Evolutionary conservation across 2,888 invertebrate genomes (phyloP).

Genomic region (Dioctria linearis): DNA sequence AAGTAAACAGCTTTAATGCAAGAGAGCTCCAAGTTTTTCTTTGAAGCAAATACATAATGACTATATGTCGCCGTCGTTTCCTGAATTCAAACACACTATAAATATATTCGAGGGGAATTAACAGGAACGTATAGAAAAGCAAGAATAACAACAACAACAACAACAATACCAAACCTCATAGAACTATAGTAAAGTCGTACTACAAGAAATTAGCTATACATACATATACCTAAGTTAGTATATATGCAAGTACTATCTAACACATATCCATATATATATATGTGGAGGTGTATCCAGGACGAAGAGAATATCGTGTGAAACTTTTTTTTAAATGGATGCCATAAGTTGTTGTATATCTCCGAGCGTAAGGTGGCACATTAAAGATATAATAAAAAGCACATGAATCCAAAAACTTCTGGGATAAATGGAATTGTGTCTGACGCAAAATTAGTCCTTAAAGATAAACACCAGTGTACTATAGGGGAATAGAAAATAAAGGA

Average conservation of each 20-base stretch:
- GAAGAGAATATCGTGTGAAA: slow-evolving; percentile 34
- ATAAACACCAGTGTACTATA: slow-evolving; percentile 21
- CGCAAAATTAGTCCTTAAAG: slow-evolving; percentile 37
- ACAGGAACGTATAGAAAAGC: slow-evolving; percentile 11
- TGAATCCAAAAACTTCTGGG: slow-evolving; percentile 11
- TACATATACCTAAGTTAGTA: not conserved
- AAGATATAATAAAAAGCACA: slow-evolving; percentile 2
- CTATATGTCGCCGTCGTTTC: slow-evolving; percentile 18
- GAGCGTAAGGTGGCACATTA: slow-evolving; percentile 26
- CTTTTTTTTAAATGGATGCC: slow-evolving; percentile 32
- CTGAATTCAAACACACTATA: slow-evolving; percentile 31
- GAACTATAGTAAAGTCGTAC: not conserved
- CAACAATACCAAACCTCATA: not conserved
- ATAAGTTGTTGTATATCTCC: slow-evolving; percentile 41
- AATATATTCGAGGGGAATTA: slow-evolving; percentile 40
- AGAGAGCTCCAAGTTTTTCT: slow-evolving; percentile 31
- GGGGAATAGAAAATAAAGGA: not conserved
- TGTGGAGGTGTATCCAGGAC: too few species aligned
- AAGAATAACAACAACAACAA: not conserved
- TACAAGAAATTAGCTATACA: not conserved
- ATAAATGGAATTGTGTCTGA: slow-evolving; percentile 49
- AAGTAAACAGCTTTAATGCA: slow-evolving; percentile 41
- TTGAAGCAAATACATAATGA: slow-evolving; percentile 19
- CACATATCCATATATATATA: too few species aligned
- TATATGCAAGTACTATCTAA: too few species aligned